Conservation (phyloP, 2,888 invertebrate genomes). For the Scrobipalpa atriplicella region DNA sequence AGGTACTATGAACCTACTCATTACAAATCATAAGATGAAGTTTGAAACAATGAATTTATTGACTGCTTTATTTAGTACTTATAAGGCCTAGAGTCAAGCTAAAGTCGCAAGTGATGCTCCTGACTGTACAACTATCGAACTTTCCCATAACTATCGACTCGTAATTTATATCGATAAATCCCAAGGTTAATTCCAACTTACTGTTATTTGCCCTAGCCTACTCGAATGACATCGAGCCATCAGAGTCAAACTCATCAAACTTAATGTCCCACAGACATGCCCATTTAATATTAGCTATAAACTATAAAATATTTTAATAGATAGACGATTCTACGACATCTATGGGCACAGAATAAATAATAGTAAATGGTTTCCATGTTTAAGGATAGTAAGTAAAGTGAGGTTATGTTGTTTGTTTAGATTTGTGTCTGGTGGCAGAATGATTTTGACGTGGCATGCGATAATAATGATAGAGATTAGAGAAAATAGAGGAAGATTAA, state of each 20-base stretch:
- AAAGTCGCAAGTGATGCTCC: no score
- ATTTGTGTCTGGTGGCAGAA: not conserved
- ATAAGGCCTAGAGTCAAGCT: no score
- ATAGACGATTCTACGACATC: not conserved
- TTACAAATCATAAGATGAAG: no score
- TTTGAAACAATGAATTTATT: no score
- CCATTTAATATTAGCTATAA: constrained; percentile 5
- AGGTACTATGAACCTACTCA: no score
- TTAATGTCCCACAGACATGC: constrained; percentile 21
- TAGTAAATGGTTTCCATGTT: not conserved
- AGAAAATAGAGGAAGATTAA: no score
- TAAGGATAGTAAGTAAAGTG: not conserved
- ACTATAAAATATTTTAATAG: constrained; percentile 11
- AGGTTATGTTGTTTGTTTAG: not conserved
- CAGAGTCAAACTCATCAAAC: constrained; percentile 21
- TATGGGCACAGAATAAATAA: not conserved
- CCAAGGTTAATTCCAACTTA: constrained; percentile 4
- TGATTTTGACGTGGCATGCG: not conserved
- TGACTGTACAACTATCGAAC: not conserved
- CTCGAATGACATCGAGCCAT: constrained; percentile 15
- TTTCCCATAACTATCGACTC: not conserved
- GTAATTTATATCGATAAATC: not conserved
- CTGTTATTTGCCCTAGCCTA: constrained; percentile 15
- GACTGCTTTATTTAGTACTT: no score
- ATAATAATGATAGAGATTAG: not conserved